Base-by-base conservation (phyloP, 1,140 invertebrate genomes). In the Batillaria attramentaria region DNA sequence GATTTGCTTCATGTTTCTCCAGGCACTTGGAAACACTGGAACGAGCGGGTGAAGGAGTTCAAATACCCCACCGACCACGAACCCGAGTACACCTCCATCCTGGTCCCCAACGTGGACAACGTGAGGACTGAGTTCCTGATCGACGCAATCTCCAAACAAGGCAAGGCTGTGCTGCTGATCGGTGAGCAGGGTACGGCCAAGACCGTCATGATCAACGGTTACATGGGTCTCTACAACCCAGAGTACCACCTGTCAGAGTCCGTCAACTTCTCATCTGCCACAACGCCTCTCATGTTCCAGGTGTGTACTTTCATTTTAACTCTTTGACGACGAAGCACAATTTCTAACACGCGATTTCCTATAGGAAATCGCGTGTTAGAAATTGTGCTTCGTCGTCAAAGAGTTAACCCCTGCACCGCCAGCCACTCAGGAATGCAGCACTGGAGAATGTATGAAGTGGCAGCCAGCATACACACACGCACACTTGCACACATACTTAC, bases 121-220 rank as follows among this genome's bases (percentile, higher is more conserved):
- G 95, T 98, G 6, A 92, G 97, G 81, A 98, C 97, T 72, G 95
- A 97, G 86, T 98, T 96, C 92, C 91, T 99, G 0, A 95, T 99
- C 65, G 93, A 97, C 81, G 93, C 95, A 16, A 96, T 98, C 50
- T 95, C 96, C 31, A 96, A 96, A 88, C 96, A 98, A 92, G 92
- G 95, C 94, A 89, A 95, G 93, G 91, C 95, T 1, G 96, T 97
- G 0, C 89, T 97, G 60, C 89, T 99, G 54, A 95, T 97, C 81
- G 98, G 97, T 69, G 97, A 99, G 91, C 97, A 97, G 91, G 97
- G 98, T 37, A 98, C 97, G 0, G 97, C 96, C 0, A 99, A 98
- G 92, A 98, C 96, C 0, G 95, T 98, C 0, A 98, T 98, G 94
- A 96, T 99, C 93, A 98, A 98, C 90, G 94, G 95, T 4, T 98